These are phyloP conservation scores for Malacoctenus gilli DNA, from an alignment of 2,797 vertebrate genomes.

Conservation along the genomic window DNA sequence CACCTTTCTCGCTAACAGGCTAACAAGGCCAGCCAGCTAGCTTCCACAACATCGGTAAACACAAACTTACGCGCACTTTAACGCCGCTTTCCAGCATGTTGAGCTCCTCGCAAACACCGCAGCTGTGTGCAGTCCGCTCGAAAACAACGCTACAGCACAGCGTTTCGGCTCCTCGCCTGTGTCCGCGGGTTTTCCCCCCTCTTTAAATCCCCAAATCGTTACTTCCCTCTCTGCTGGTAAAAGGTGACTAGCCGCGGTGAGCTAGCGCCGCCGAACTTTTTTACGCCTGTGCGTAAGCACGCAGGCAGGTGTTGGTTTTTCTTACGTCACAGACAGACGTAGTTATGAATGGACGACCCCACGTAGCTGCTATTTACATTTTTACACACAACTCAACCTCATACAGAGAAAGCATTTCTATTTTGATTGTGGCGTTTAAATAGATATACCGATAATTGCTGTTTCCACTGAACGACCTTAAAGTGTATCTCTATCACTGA, in stretches of 20 bases:
- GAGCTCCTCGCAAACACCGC: conserved; percentile 1
- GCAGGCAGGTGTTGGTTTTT: conserved; percentile 54
- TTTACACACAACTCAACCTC: no score
- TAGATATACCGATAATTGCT: no score
- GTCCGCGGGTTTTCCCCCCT: not conserved
- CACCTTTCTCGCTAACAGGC: conserved; percentile 63
- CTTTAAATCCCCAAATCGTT: conserved; percentile 46
- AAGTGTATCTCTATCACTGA: no score
- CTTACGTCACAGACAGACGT: conserved; percentile 33
- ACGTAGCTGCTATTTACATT: no score
- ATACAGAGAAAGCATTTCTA: no score
- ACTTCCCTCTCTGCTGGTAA: conserved; percentile 43
- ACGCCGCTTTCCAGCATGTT: conserved; percentile 1
- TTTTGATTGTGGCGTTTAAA: no score
- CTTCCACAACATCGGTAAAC: conserved; percentile 57
- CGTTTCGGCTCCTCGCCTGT: not conserved
- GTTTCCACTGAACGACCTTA: no score
- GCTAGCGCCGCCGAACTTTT: conserved; percentile 64
- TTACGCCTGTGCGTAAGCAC: conserved; percentile 65
- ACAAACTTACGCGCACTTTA: conserved; percentile 59
- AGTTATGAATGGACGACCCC: not conserved
- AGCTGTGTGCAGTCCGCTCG: not conserved
- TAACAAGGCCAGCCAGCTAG: conserved; percentile 69
- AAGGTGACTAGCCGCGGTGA: conserved; percentile 53
- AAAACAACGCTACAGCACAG: not conserved